Evolutionary conservation across 2,113 vertebrate species (phyloP).

Genomic region (Rhea pennata): DNA sequence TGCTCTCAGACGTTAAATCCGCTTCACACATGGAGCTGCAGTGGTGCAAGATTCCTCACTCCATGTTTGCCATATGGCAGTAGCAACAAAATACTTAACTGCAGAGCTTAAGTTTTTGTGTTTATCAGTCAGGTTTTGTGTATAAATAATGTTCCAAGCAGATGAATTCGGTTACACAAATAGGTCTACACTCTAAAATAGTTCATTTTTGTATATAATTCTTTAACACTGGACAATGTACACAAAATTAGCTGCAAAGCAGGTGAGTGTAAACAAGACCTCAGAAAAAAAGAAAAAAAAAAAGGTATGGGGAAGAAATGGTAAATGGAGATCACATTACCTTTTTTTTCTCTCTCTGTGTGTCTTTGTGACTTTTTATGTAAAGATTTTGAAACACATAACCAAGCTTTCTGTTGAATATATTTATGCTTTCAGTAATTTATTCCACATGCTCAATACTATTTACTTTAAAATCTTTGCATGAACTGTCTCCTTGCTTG

Average conservation of each 20-base stretch:
- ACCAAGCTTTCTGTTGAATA: background rate
- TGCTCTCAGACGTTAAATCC: background rate
- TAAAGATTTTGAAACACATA: background rate
- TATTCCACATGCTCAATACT: background rate
- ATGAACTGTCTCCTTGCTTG: background rate
- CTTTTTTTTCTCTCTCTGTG: background rate
- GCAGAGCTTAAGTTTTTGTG: fast-evolving
- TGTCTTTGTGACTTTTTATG: background rate
- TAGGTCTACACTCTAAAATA: background rate
- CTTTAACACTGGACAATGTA: background rate
- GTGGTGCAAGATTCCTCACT: background rate
- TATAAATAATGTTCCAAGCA: background rate
- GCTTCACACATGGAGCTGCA: background rate
- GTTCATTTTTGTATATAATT: background rate
- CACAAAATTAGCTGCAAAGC: background rate
- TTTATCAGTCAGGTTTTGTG: background rate
- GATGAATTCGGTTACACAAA: background rate
- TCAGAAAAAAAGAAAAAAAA: background rate
- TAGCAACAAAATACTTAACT: background rate
- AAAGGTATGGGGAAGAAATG: background rate
- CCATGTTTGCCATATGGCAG: background rate
- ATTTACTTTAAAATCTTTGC: background rate
- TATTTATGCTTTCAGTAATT: conserved; percentile 10
- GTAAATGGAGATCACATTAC: background rate
- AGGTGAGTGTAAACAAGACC: background rate